Base-by-base conservation (phyloP, 2,888 invertebrate genomes). In the Phania funesta region DNA sequence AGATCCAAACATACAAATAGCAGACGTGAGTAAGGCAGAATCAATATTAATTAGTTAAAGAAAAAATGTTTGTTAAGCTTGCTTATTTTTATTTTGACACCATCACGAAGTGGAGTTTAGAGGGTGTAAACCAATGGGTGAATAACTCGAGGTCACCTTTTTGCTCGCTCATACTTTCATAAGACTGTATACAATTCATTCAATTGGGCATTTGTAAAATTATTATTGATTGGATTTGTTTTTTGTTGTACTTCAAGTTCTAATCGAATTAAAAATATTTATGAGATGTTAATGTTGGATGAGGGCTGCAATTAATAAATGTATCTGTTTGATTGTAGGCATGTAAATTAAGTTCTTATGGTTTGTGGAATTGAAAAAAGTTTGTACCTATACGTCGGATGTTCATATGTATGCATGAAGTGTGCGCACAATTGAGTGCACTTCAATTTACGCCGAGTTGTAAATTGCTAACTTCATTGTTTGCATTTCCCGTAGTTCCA, bases 101-200 rank as follows among this genome's bases (percentile, higher is more conserved):
- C 35, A 9, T 2, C 35, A 2, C 2, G 9, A 7, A 7, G 35
- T 35, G 9, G 4, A 9, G 11, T 11, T 41, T 3, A 2, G 16
- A 18, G 16, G 38, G 7, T 13, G 38, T 29, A 29, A 41, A 48
- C 13, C 32, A 62, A 68, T 52, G 62, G 29, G 18, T 50, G 41
- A 52, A 44, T 76, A 52, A 70, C 48, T 64, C 35, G 70, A 26
- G 56, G 7, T 77, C 77, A 64, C 70, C 77, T 64, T 78, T 78
- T 78, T 78, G 70, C 77, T 78, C 70, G 70, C 77, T 78, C 77
- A 64, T 71, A 71, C 77, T 64, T 62, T 54, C 54, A 50, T 70
- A 77, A 70, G 70, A 20, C n/a, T 32, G 32, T 18, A 20, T 46
- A 29, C 7, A n/a, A 11, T 0, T 29, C 16, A 18, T 13, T 0